Percentiles rank a stretch among this genome's conserved stretches.
Evolutionary conservation across 2,888 invertebrate species (phyloP).

Genomic region (Pteria penguin): DNA sequence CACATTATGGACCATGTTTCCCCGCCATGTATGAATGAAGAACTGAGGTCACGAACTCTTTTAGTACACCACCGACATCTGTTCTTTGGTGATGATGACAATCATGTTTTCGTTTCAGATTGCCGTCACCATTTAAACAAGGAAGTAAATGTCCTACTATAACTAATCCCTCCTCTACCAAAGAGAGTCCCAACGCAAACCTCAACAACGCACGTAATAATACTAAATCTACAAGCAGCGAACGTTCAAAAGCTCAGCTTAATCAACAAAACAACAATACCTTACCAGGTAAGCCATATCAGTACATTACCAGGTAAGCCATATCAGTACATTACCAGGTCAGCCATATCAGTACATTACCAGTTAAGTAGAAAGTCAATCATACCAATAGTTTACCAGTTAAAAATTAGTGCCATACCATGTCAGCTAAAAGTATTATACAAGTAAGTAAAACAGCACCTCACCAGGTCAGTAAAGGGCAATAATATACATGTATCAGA

Average conservation of each 20-base stretch:
- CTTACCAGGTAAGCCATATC: constrained; percentile 49
- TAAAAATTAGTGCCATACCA: too few species aligned
- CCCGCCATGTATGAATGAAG: too few species aligned
- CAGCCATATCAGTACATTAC: not conserved
- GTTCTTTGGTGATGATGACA: too few species aligned
- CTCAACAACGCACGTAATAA: constrained; percentile 58
- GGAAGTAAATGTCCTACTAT: constrained; percentile 65
- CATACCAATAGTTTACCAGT: too few species aligned
- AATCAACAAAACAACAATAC: constrained; percentile 64
- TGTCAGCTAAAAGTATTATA: too few species aligned
- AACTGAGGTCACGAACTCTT: too few species aligned
- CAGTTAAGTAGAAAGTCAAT: not conserved
- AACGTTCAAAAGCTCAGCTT: constrained; percentile 50
- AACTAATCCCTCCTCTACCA: constrained; percentile 66
- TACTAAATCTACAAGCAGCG: constrained; percentile 42
- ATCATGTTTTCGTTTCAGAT: too few species aligned
- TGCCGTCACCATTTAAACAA: constrained; percentile 70
- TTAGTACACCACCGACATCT: too few species aligned
- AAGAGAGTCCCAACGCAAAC: constrained; percentile 56
- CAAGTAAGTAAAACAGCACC: too few species aligned
- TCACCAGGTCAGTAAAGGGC: too few species aligned
- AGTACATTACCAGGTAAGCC: constrained; percentile 46
- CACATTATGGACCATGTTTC: too few species aligned
- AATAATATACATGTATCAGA: too few species aligned
- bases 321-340: not conserved